Conservation (phyloP, 2,797 vertebrate species). For the Sylvia borin region DNA sequence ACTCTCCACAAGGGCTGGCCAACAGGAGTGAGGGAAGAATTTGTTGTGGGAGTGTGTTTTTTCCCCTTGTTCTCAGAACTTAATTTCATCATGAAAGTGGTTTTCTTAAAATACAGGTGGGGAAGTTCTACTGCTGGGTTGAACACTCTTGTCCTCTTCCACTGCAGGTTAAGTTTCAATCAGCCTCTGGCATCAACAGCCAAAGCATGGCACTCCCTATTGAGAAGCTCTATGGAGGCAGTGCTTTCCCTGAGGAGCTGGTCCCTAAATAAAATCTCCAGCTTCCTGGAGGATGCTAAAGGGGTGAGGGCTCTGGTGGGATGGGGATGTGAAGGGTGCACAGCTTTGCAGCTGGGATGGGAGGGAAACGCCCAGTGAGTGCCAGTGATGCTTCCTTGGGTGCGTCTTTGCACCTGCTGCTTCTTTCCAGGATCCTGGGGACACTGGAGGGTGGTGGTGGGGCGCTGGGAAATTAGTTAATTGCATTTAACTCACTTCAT, state of each 20-base stretch:
- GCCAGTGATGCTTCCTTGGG: not conserved
- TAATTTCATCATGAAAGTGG: not conserved
- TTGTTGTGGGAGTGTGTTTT: fast-evolving
- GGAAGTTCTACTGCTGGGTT: not conserved
- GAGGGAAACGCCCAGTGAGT: not conserved
- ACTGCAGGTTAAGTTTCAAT: not conserved
- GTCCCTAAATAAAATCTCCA: not conserved
- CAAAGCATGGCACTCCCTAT: fast-evolving
- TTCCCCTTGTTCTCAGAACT: not conserved
- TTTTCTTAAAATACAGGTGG: not conserved
- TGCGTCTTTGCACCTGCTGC: not conserved
- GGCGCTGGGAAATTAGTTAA: constrained; percentile 60
- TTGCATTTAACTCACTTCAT: constrained; percentile 50
- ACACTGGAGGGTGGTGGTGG: not conserved
- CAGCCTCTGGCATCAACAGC: not conserved
- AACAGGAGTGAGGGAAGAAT: not conserved
- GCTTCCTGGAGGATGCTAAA: not conserved
- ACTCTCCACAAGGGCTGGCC: fast-evolving
- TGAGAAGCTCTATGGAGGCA: not conserved
- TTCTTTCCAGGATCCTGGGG: constrained; percentile 20
- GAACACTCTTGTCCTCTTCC: not conserved
- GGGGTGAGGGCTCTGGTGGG: not conserved
- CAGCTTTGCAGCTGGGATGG: not conserved
- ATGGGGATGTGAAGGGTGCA: fast-evolving
- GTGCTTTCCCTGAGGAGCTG: not conserved